Percentiles rank a stretch among this genome's conserved stretches.
phyloP scores from a whole-genome alignment of 2,797 vertebrate species.

The Zalophus californianus region DNA sequence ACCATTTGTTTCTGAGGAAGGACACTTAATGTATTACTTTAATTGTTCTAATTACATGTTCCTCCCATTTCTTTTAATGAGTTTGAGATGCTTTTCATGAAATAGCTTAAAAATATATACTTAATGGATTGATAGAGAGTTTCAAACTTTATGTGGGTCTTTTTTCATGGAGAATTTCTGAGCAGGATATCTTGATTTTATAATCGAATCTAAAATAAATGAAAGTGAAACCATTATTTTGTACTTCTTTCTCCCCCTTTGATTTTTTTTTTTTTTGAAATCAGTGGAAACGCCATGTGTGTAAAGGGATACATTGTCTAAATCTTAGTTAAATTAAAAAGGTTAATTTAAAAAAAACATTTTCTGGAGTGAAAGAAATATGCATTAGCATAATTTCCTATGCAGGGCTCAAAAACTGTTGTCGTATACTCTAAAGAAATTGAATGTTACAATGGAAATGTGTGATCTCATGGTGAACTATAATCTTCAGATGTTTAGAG shows the following conservation, averaged over 20 bases:
- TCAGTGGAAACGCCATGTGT: neutral
- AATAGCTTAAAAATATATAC: neutral
- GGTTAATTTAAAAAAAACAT: slow-evolving; percentile 57
- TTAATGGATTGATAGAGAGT: neutral
- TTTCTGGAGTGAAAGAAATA: slow-evolving; percentile 43
- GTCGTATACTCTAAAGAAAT: neutral
- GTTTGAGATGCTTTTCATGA: slow-evolving; percentile 11
- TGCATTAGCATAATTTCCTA: neutral
- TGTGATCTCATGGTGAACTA: neutral
- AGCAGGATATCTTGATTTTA: slow-evolving; percentile 59
- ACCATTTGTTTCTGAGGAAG: slow-evolving; percentile 18
- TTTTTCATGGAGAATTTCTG: slow-evolving; percentile 57
- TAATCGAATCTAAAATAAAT: slow-evolving; percentile 63
- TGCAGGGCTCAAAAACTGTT: neutral
- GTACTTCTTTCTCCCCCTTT: slow-evolving; percentile 1
- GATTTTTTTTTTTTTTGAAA: neutral
- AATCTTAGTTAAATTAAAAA: slow-evolving; percentile 50
- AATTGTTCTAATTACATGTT: slow-evolving; percentile 37
- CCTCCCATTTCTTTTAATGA: slow-evolving; percentile 24
- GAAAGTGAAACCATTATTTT: slow-evolving; percentile 59
- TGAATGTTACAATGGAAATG: neutral
- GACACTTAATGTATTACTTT: neutral
- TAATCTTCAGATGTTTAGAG: slow-evolving; percentile 24
- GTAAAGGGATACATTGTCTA: neutral
- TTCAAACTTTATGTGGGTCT: slow-evolving; percentile 32